Conservation (phyloP, 2,797 vertebrate genomes). For the Prunella strophiata region DNA sequence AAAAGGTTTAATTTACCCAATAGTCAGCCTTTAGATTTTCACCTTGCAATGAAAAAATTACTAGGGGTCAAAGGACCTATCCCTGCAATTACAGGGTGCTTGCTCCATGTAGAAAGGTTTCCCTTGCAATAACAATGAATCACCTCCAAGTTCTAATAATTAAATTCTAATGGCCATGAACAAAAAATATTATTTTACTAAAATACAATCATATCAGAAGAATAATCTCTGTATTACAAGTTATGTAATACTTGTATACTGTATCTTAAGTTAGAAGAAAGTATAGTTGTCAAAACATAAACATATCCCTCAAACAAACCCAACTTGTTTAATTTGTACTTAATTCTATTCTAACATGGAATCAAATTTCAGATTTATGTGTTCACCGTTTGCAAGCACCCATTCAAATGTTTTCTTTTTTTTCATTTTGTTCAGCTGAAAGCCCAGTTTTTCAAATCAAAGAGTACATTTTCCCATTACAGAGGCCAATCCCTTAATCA, state of each 20-base stretch:
- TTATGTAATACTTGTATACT: neutral
- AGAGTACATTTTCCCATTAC: neutral
- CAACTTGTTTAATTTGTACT: neutral
- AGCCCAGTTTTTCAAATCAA: neutral
- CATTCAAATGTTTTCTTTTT: neutral
- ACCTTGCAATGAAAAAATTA: neutral
- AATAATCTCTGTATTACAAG: neutral
- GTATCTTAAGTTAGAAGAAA: neutral
- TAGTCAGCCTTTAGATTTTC: neutral
- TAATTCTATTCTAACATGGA: neutral
- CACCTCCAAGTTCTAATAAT: neutral
- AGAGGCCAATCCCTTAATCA: neutral
- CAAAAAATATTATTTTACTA: neutral
- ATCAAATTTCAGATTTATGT: neutral
- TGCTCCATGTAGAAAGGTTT: neutral
- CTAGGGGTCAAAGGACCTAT: neutral
- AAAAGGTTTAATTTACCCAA: neutral
- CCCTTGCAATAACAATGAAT: neutral
- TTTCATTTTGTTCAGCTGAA: neutral
- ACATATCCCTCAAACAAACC: neutral
- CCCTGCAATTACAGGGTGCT: neutral
- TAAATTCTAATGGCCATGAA: neutral
- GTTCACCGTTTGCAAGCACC: neutral
- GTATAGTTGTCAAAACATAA: neutral
- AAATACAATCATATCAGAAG: neutral